Evolutionary conservation across 2,888 invertebrate species (phyloP), one percentile per base, ranked within the genome.

Genomic region (Trichogramma dendrolimi): DNA sequence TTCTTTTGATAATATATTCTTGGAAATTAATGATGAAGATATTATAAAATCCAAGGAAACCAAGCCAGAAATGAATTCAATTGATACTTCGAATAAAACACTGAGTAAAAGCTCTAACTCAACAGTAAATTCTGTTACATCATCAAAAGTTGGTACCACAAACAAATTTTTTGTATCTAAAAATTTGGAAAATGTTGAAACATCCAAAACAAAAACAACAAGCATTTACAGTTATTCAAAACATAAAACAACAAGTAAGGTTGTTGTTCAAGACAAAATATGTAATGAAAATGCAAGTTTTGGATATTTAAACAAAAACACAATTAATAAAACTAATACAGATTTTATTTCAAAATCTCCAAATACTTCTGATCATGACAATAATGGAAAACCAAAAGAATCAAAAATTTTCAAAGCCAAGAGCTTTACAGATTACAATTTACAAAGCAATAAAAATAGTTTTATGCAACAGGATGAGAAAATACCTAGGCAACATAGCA

Each of bases 1-100:
- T 59, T 67, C 66, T 4, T 63, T 66, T 58, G 67, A 67, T 58
- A 65, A 67, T 10, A 51, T 67, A 38, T 61, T 67, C 51, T 58
- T 60, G 48, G 58, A 55, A 43, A 56, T 62, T 50, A 55, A 63
- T 43, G 66, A 63, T 14, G 61, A 60, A 40, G 55, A 63, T 5
- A 61, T 67, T 7, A 27, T 27, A 27, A 27, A 27, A 27, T 49
- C 42, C 39, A 58, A 61, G 58, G 59, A 48, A 56, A 5, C n/a
- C 8, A 58, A 63, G 44, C 55, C 46, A 42, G 59, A 63, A 55
- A 41, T 60, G 42, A 6, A 27, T 41, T 1, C 3, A 27, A 51
- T 62, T n/a, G 41, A 46, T 46, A 57, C 38, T 54, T 6, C 10
- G 43, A 61, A 41, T 52, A 63, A 55, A 11, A 14, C 57, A 47